These are phyloP conservation scores for Clostera curtula DNA, from an alignment of 2,888 invertebrate species.

Conservation along the genomic window DNA sequence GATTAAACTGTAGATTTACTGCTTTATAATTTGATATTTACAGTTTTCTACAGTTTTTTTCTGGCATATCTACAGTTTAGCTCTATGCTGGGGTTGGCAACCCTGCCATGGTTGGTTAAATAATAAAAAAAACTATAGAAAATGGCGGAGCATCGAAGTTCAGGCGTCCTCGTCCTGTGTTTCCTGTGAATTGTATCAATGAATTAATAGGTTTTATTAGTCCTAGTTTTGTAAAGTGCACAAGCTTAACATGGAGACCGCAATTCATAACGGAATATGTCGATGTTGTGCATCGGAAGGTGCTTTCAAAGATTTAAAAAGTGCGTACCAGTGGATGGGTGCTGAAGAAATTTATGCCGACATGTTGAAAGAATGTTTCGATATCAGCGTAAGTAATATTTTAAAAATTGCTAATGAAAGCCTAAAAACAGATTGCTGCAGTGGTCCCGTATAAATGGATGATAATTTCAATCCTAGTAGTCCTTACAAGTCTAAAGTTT, in stretches of 20 bases:
- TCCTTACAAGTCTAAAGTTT: too few relatives aligned
- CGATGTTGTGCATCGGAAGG: conserved; percentile 66
- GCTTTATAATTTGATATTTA: too few relatives aligned
- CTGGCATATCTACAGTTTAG: too few relatives aligned
- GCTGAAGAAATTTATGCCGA: conserved; percentile 59
- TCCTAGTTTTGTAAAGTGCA: too few relatives aligned
- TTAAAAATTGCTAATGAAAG: too few relatives aligned
- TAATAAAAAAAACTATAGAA: conserved; percentile 22
- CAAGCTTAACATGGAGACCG: conserved; percentile 53
- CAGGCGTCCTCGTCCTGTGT: conserved; percentile 33
- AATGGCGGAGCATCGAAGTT: conserved; percentile 42
- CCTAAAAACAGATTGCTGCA: too few relatives aligned
- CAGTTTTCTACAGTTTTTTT: too few relatives aligned
- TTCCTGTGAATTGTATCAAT: conserved; percentile 6
- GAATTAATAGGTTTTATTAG: conserved; percentile 11
- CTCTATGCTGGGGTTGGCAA: too few relatives aligned
- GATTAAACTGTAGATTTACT: too few relatives aligned
- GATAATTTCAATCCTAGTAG: too few relatives aligned
- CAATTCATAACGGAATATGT: conserved; percentile 48
- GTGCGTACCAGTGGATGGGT: conserved; percentile 61
- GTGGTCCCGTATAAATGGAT: too few relatives aligned
- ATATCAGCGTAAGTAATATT: conserved; percentile 46
- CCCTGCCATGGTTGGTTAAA: too few relatives aligned
- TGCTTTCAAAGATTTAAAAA: conserved; percentile 54
- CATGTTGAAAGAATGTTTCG: conserved; percentile 62